Base-by-base conservation (phyloP, 1,140 invertebrate species). In the Eubasilissa regina region DNA sequence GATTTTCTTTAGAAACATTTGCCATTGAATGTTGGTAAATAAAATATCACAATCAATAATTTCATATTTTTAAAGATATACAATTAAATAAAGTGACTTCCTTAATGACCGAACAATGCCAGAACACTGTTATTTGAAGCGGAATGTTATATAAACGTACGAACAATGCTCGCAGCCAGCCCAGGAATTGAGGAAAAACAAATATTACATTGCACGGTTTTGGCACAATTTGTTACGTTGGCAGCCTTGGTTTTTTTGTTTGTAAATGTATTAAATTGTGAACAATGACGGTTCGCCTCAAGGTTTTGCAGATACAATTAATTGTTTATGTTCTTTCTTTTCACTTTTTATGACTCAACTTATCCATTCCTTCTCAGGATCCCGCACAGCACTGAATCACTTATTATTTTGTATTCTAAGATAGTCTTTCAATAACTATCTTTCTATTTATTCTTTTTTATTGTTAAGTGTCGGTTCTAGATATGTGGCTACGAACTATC, bases 81-180 rank as follows among this genome's bases (percentile, higher is more conserved):
- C 13, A 66, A 66, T 66, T 66, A 66, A 17, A 25, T 15, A 21
- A 17, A 21, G 7, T 8, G 44, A 70, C 66, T 70, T 70, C 66
- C 66, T 48, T 53, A 17, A 48, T 25, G 17, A 51, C n/a, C 21
- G 48, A 25, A 70, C 66, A 70, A 70, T 70, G 66, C 45, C 44
- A 21, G 12, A 9, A 45, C 15, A 13, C 15, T 13, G 21, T 66
- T 45, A 19, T 4, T 70, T 25, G 7, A 19, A 51, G n/a, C 35
- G 45, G 45, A 70, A 51, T 53, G 47, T 70, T 70, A 51, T 21
- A 51, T 70, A 70, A 70, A 66, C 35, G 11, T 17, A 25, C 47
- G 44, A 70, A 51, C 66, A 70, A 70, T 70, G 47, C 45, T 10
- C 8, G 8, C 47, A 21, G 35, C 11, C 62, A 9, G 48, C 66